phyloP scores from a whole-genome alignment of 1,140 invertebrate species.

The Glossosoma conforme region DNA sequence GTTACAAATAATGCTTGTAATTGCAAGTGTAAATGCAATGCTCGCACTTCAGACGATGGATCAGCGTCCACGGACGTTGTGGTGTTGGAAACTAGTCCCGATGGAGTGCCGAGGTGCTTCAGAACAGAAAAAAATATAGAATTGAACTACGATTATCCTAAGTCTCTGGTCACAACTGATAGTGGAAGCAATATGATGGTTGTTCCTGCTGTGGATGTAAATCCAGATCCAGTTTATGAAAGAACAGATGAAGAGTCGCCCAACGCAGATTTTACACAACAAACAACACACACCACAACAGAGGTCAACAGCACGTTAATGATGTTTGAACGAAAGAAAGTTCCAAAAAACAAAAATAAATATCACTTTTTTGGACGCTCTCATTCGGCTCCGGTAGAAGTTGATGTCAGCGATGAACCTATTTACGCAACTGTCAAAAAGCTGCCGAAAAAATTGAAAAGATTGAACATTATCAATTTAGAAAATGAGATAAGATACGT shows the following conservation, averaged over 20 bases:
- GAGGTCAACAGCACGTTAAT: constrained; percentile 49
- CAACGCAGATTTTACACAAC: constrained; percentile 18
- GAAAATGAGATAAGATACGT: constrained; percentile 49
- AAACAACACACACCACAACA: constrained; percentile 39
- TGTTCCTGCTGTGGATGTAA: no score
- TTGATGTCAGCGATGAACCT: constrained; percentile 42
- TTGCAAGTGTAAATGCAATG: constrained; percentile 15
- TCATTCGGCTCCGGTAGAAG: constrained; percentile 47
- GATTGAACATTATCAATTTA: constrained; percentile 46
- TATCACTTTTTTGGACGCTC: constrained; percentile 47
- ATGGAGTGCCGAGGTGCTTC: constrained; percentile 37
- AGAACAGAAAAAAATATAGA: constrained; percentile 50
- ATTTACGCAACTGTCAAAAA: constrained; percentile 51
- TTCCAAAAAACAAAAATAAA: constrained; percentile 33
- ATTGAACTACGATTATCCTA: constrained; percentile 48
- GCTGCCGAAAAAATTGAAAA: constrained; percentile 43
- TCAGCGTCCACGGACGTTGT: constrained; percentile 14
- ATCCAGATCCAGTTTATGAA: no score
- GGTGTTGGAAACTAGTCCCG: constrained; percentile 8
- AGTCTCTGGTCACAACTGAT: constrained; percentile 33
- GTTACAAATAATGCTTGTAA: constrained; percentile 2
- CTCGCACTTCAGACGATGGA: constrained; percentile 1
- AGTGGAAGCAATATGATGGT: no score
- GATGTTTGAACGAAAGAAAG: constrained; percentile 46
- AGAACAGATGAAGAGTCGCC: background rate